phyloP scores from a whole-genome alignment of 2,113 vertebrate species.

The Melanocharis versteri region DNA sequence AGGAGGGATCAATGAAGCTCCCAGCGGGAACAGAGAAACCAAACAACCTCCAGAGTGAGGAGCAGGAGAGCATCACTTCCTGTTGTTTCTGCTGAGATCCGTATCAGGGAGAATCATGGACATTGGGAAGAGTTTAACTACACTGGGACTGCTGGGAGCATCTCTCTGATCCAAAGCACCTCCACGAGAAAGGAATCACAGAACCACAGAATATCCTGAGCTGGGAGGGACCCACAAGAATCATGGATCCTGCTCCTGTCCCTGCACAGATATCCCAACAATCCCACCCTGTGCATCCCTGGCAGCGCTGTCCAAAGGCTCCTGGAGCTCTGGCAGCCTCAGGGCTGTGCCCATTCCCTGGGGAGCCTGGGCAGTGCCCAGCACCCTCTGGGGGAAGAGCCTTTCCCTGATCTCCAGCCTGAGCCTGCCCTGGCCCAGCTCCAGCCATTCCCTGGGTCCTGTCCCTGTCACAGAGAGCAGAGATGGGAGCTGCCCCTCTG shows the following conservation, averaged over 20 bases:
- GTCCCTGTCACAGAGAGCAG: not conserved
- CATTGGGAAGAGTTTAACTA: not conserved
- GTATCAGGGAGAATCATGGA: not conserved
- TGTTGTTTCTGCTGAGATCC: not conserved
- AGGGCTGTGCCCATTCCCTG: not conserved
- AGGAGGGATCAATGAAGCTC: not conserved
- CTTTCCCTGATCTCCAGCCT: not conserved
- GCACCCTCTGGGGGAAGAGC: not conserved
- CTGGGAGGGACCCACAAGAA: not conserved
- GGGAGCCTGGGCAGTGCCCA: not conserved
- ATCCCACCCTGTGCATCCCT: not conserved
- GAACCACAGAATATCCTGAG: not conserved
- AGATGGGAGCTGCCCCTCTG: not conserved
- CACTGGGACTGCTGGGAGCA: not conserved
- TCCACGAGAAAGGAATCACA: not conserved
- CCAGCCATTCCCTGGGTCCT: fast-evolving
- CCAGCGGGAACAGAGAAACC: not conserved
- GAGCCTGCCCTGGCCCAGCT: fast-evolving
- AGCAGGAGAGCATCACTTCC: not conserved
- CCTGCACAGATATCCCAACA: not conserved
- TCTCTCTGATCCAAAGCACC: not conserved
- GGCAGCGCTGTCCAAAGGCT: fast-evolving
- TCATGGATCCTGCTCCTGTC: fast-evolving
- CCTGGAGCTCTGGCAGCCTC: not conserved
- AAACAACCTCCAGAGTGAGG: not conserved